Base-by-base conservation (phyloP, 2,113 vertebrate genomes). In the Atrichornis clamosus region DNA sequence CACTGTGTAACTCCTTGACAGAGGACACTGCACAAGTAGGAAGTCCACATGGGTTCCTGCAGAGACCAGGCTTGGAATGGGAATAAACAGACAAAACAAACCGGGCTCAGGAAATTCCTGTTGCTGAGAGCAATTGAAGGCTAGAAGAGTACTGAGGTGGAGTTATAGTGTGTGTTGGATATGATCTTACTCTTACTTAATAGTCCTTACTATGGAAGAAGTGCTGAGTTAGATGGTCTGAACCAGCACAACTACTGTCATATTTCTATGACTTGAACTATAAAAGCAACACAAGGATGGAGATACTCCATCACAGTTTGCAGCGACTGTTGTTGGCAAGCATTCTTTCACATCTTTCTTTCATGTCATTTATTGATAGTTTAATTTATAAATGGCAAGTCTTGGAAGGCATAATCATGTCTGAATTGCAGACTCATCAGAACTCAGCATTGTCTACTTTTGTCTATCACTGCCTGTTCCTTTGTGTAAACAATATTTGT, bases 1-100 rank as follows among this genome's bases (percentile, higher is more conserved):
- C 7, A 32, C 30, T 68, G 30, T 52, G 24, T 44, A 73, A 33
- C 41, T 78, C 13, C 30, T 77, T 90, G 64, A 60, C 35, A 50
- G 60, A 62, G n/a, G 23, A 77, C 7, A 21, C 26, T 70, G 50
- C 22, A 44, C 32, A 64, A 23, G 27, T 5, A 64, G 65, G 15
- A 56, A 50, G 14, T 41, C 23, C 35, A 23, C 14, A 9, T 0
- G 1, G 7, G 5, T 33, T 86, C 19, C 62, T 74, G 10, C 22
- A n/a, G 50, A 58, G 24, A 58, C 20, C 28, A 58, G 35, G 20
- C 18, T 81, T 75, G 27, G 42, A 93, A 53, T 37, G 50, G 15
- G 32, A 84, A 69, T 68, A 69, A 92, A 56, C 7, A 80, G 37
- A 37, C 3, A 58, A 53, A 74, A 30, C 15, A n/a, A 37, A 35